Evolutionary conservation across 2,888 invertebrate genomes (phyloP).

Genomic region (Andrena bucephala): DNA sequence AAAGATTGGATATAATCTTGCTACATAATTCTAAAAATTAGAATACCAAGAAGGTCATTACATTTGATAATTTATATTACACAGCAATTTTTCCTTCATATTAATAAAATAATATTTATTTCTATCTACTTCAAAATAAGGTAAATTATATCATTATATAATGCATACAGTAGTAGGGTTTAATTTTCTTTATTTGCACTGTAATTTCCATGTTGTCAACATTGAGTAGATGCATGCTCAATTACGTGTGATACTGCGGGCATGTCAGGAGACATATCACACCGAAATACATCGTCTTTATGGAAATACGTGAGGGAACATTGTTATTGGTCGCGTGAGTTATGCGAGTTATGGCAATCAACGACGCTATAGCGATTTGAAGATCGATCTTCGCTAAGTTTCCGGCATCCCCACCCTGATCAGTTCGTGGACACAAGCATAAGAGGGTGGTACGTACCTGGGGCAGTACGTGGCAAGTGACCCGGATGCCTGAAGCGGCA

Average conservation of each 20-base stretch:
- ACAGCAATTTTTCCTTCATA: no score
- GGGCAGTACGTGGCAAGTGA: conserved; percentile 60
- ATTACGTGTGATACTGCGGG: neutral
- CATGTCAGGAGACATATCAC: neutral
- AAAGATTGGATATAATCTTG: no score
- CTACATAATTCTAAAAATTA: no score
- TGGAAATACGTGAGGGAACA: neutral
- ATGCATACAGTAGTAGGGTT: neutral
- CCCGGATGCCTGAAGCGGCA: conserved; percentile 75
- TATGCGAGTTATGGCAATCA: conserved; percentile 39
- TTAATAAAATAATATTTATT: no score
- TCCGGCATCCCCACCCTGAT: conserved; percentile 14
- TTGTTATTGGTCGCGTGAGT: conserved; percentile 18
- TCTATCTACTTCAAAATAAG: no score
- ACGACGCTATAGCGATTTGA: conserved; percentile 40
- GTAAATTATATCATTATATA: no score
- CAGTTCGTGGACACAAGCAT: conserved; percentile 2
- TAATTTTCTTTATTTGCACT: no score
- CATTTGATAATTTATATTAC: no score
- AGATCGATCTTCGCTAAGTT: conserved; percentile 54
- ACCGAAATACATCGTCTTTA: neutral
- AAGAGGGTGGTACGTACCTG: conserved; percentile 26
- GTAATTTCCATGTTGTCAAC: no score
- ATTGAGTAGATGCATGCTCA: no score
- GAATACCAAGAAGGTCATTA: no score